Percentiles rank a stretch among this genome's conserved stretches.
Evolutionary conservation across 92 coral and sea anemone species (phyloP).

Genomic region (Epizoanthus ramosus): DNA sequence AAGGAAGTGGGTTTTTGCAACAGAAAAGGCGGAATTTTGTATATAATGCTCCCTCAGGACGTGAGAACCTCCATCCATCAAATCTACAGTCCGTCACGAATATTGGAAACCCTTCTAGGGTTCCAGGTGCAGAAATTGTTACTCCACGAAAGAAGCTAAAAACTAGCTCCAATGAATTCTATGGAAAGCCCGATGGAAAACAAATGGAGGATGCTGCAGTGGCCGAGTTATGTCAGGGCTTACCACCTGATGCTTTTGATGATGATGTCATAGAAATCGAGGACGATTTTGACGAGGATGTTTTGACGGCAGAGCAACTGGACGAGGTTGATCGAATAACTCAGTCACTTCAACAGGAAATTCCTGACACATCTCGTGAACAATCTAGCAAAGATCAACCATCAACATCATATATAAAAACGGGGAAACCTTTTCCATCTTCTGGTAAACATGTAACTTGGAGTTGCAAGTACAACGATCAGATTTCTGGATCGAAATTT

Average conservation of each 20-base stretch:
- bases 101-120: constrained; percentile 12
- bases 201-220: constrained; percentile 58
- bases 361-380: constrained; percentile 6
- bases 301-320: constrained; percentile 76
- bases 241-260: constrained; percentile 80
- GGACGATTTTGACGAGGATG: constrained; percentile 75
- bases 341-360: constrained; percentile 47
- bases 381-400: background rate
- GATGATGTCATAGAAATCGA: constrained; percentile 59
- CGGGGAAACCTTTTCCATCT: background rate
- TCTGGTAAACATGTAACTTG: background rate
- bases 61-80: constrained; percentile 21
- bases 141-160: constrained; percentile 68
- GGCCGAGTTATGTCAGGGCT: constrained; percentile 67
- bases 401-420: background rate
- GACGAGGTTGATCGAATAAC: constrained; percentile 67
- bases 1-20: constrained; percentile 44
- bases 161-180: constrained; percentile 51
- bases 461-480: background rate
- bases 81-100: constrained; percentile 6
- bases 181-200: constrained; percentile 38
- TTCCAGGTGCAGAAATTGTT: constrained; percentile 10
- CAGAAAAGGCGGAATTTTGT: constrained; percentile 76
- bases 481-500: background rate
- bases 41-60: constrained; percentile 60